These are phyloP conservation scores for Mya arenaria DNA, from an alignment of 1,140 invertebrate species.

Conservation along the genomic window DNA sequence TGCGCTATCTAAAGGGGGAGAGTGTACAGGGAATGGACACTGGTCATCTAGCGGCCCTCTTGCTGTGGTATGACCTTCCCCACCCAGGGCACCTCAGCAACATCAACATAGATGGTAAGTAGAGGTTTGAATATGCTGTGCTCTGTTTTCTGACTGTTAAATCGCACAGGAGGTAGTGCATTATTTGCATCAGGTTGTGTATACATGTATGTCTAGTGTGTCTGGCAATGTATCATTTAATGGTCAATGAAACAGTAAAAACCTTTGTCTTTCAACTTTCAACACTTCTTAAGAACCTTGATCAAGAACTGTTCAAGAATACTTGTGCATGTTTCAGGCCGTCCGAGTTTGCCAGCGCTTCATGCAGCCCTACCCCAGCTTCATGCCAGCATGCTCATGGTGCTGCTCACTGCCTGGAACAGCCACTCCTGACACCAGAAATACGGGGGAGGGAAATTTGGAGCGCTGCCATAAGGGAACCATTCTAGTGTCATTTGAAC, in stretches of 20 bases:
- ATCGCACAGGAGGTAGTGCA: background rate
- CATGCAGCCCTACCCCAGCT: slow-evolving; percentile 59
- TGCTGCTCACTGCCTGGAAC: slow-evolving; percentile 63
- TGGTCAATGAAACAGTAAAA: background rate
- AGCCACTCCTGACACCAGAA: background rate
- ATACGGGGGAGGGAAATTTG: too few relatives aligned
- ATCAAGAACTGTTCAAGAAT: background rate
- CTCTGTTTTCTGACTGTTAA: background rate
- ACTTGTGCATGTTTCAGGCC: slow-evolving; percentile 47
- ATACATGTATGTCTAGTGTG: slow-evolving; percentile 5
- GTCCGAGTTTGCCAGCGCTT: slow-evolving; percentile 61
- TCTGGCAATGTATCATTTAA: background rate
- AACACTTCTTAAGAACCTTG: background rate
- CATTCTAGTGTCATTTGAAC: too few relatives aligned
- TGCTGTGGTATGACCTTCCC: slow-evolving; percentile 75
- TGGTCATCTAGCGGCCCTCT: slow-evolving; percentile 64
- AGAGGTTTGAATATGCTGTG: background rate
- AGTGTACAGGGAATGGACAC: slow-evolving; percentile 54
- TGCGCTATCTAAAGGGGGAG: slow-evolving; percentile 68
- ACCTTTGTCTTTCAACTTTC: background rate
- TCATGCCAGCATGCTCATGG: slow-evolving; percentile 61
- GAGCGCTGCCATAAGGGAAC: too few relatives aligned
- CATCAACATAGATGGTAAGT: slow-evolving; percentile 61
- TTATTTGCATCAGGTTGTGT: slow-evolving; percentile 4
- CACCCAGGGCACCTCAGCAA: slow-evolving; percentile 59